Evolutionary conservation across 2,888 invertebrate species (phyloP).

Genomic region (Agonopterix arenella): DNA sequence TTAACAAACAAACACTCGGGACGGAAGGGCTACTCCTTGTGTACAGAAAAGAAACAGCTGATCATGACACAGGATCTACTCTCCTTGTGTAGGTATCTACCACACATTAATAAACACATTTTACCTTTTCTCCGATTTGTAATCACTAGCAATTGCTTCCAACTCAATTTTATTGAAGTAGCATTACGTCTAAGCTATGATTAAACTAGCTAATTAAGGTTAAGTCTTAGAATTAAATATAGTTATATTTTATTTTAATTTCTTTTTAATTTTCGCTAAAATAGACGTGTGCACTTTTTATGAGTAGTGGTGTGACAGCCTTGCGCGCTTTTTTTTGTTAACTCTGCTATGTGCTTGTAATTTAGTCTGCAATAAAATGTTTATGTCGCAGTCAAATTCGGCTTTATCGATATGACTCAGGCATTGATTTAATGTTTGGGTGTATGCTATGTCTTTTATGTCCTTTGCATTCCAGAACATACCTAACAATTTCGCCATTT

Average conservation of each 20-base stretch:
- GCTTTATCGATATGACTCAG: background rate
- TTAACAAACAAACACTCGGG: constrained; percentile 5
- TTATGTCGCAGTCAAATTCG: constrained; percentile 8
- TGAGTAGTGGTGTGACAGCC: constrained; percentile 3
- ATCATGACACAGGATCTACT: constrained; percentile 8
- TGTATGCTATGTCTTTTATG: background rate
- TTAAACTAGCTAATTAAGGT: constrained; percentile 7
- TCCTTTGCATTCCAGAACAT: no score
- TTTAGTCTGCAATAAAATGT: constrained; percentile 4
- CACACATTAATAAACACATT: constrained; percentile 10
- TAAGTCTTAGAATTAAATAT: constrained; percentile 6
- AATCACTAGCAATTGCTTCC: constrained; percentile 12
- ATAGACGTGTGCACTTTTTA: constrained; percentile 6
- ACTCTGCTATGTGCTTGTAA: constrained; percentile 11
- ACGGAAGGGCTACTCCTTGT: constrained; percentile 7
- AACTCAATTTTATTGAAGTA: constrained; percentile 5
- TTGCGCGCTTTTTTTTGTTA: constrained; percentile 9
- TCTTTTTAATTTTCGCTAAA: constrained; percentile 6
- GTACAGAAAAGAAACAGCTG: constrained; percentile 5
- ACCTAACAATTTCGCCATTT: no score
- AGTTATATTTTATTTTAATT: background rate
- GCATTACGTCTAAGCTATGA: constrained; percentile 8
- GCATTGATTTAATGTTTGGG: background rate
- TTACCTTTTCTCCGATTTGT: constrained; percentile 5
- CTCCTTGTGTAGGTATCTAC: constrained; percentile 10